A percentile compares a stretch with the other conserved stretches of the same genome.
Conservation (phyloP, 2,113 vertebrate genomes). For the Trogon surrucura region DNA sequence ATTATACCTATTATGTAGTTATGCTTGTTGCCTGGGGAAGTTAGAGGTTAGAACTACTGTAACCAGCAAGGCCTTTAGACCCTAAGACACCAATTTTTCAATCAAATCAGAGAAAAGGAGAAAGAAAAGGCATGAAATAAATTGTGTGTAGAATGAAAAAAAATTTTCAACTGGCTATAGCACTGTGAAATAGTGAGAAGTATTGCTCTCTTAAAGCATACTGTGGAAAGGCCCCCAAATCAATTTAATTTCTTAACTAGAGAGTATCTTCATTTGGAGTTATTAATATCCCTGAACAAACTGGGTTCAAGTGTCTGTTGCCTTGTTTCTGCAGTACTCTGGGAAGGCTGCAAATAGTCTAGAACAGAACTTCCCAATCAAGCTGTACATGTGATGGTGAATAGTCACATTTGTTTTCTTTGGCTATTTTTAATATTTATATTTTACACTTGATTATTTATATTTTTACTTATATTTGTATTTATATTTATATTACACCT, state of each 20-base stretch:
- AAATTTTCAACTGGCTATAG: background rate
- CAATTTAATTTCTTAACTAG: background rate
- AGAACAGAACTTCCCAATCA: background rate
- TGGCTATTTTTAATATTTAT: background rate
- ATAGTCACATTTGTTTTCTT: background rate
- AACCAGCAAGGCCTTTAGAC: background rate
- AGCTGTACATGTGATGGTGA: background rate
- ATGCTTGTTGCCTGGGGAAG: background rate
- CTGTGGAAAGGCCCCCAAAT: background rate
- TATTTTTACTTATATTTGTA: too few species aligned
- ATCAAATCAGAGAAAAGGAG: background rate
- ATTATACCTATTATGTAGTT: background rate
- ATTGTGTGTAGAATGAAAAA: background rate
- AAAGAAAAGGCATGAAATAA: background rate
- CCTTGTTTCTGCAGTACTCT: background rate
- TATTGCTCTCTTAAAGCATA: background rate
- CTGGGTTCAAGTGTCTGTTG: background rate
- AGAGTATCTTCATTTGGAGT: background rate
- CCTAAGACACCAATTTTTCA: rapidly evolving
- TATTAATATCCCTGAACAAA: background rate
- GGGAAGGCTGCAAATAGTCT: background rate
- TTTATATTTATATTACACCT: too few species aligned
- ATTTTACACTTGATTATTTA: background rate
- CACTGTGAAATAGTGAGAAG: background rate
- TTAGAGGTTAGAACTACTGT: background rate